Evolutionary conservation across 2,797 vertebrate genomes (phyloP).

Genomic region (Anas capensis): DNA sequence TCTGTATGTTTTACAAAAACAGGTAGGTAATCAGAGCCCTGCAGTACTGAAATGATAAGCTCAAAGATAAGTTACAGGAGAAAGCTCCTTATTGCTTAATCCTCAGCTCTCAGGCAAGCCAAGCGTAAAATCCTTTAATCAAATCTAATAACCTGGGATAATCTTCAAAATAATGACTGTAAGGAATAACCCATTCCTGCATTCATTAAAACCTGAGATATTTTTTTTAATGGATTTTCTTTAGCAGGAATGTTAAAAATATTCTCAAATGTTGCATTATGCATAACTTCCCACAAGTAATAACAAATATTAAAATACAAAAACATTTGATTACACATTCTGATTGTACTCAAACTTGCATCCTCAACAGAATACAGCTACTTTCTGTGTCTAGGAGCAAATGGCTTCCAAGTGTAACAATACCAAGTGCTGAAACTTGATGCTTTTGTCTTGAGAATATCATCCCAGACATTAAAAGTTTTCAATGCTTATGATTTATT

Average conservation of each 20-base stretch:
- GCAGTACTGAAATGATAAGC: slow-evolving; percentile 42
- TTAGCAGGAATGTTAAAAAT: not conserved
- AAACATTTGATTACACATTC: not conserved
- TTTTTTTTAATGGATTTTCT: slow-evolving; percentile 23
- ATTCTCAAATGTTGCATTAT: slow-evolving; percentile 15
- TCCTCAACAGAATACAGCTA: not conserved
- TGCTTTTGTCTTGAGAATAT: not conserved
- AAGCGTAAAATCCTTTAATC: slow-evolving; percentile 73
- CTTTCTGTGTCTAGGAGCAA: not conserved
- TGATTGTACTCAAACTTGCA: not conserved
- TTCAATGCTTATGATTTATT: not conserved
- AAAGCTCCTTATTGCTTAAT: slow-evolving; percentile 74
- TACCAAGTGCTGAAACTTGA: not conserved
- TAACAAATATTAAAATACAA: not conserved
- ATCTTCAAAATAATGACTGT: slow-evolving; percentile 71
- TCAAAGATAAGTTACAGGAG: slow-evolving; percentile 21
- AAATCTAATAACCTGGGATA: slow-evolving; percentile 70
- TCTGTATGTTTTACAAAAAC: slow-evolving; percentile 52
- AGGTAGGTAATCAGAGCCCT: slow-evolving; percentile 34
- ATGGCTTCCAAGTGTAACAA: not conserved
- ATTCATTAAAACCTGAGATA: slow-evolving; percentile 21
- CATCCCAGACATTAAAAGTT: not conserved
- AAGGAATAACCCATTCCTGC: slow-evolving; percentile 49
- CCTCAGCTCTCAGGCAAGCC: slow-evolving; percentile 44
- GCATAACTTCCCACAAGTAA: not conserved